phyloP scores from a whole-genome alignment of 2,797 vertebrate species.

The Falco rusticolus region DNA sequence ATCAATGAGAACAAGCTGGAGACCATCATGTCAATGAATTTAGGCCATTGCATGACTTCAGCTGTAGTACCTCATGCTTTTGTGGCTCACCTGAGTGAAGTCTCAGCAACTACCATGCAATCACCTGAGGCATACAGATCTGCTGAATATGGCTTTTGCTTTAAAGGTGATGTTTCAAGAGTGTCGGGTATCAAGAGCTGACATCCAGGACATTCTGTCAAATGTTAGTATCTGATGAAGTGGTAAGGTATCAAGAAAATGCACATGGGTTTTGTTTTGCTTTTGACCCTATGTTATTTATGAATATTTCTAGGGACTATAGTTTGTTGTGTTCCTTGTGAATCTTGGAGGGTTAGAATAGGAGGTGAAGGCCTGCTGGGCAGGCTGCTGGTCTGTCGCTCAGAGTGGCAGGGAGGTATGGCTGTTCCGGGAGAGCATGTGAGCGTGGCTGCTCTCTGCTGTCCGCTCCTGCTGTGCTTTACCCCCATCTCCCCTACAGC shows the following conservation, averaged over 20 bases:
- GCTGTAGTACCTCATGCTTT: not conserved
- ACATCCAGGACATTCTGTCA: not conserved
- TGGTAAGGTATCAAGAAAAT: not conserved
- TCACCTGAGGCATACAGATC: not conserved
- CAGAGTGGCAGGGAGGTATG: not conserved
- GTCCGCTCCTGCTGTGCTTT: not conserved
- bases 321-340: not conserved
- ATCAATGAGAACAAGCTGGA: not conserved
- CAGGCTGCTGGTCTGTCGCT: not conserved
- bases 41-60: not conserved
- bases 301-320: not conserved
- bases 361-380: not conserved
- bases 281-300: not conserved
- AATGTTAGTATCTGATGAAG: not conserved
- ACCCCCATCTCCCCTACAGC: accelerated
- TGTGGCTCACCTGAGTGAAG: not conserved
- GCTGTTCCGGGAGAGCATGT: not conserved
- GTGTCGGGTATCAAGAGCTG: not conserved
- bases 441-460: not conserved
- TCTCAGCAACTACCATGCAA: not conserved
- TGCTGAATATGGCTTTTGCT: not conserved
- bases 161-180: not conserved
- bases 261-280: not conserved
- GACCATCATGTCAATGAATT: not conserved
- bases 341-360: not conserved